Evolutionary conservation across 2,888 invertebrate genomes (phyloP), one percentile per base, ranked within the genome.

Genomic region (Rhamphomyia laevipes): DNA sequence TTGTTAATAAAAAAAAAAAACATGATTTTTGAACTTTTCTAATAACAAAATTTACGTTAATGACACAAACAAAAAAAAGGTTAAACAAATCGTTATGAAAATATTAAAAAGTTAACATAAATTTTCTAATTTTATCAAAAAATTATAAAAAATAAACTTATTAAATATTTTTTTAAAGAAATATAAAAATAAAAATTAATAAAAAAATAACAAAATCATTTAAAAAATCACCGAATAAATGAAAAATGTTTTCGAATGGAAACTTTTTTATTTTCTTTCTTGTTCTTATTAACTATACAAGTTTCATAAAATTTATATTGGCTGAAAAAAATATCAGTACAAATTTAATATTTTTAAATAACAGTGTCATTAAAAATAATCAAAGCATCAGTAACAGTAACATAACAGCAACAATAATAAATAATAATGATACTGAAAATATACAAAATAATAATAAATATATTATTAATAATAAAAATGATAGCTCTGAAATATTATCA

Each of bases 211-310:
- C 12, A 23, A 42, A n/a, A 35, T n/a, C 35, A 31, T 44, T 44
- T 17, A 15, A 12, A n/a, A n/a, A 33, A 17, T 13, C 11, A 30
- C 11, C 4, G 10, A 44, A 17, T 44, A 40, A 38, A 53, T 53
- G 54, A 56, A 57, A 56, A 57, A 59, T 59, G 59, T 57, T 56
- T 56, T 55, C 59, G 55, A 55, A 58, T 58, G 58, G 57, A 55
- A 58, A 59, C 54, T 50, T 58, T 56, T 55, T 58, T 50, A 56
- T 58, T 54, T 57, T 56, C 52, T 54, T 59, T 49, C 56, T 58
- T 56, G 53, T 59, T 51, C 52, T 58, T 46, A n/a, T n/a, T n/a
- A 55, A 58, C 48, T 54, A 56, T 44, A 54, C 50, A 50, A 57
- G 53, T 50, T 54, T 57, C 45, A 55, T 56, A 43, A 50, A 54